Percentiles rank a stretch among this genome's conserved stretches.
These are phyloP conservation scores for Limonius californicus DNA, from an alignment of 1,140 invertebrate species.

Conservation along the genomic window DNA sequence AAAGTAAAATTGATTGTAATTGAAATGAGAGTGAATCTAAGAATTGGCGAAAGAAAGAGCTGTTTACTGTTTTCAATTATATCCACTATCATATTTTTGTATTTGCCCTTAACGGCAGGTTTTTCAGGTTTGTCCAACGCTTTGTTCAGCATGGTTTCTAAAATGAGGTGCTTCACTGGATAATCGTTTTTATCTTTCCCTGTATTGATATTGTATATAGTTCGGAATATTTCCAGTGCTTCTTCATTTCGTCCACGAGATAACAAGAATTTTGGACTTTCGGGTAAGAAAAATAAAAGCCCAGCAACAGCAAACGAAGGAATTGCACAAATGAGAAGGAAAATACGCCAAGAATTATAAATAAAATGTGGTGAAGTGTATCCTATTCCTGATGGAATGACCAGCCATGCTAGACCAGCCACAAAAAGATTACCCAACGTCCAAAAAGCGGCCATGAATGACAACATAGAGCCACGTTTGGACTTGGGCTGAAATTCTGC, in stretches of 20 bases:
- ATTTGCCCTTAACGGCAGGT: constrained; percentile 54
- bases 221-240: constrained; percentile 72
- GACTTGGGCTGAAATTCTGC: constrained; percentile 90
- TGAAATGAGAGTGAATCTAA: constrained; percentile 76
- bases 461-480: constrained; percentile 84
- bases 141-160: constrained; percentile 56
- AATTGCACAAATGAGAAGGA: constrained; percentile 78
- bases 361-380: constrained; percentile 61
- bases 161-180: constrained; percentile 70
- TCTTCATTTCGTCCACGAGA: constrained; percentile 71
- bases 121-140: background rate
- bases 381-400: constrained; percentile 75
- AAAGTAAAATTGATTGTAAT: constrained; percentile 85
- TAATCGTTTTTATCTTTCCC: constrained; percentile 68
- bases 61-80: constrained; percentile 77
- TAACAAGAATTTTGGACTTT: constrained; percentile 87
- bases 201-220: constrained; percentile 78
- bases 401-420: constrained; percentile 81
- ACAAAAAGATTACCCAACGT: constrained; percentile 85
- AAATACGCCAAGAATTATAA: constrained; percentile 91
- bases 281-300: constrained; percentile 79
- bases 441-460: constrained; percentile 92
- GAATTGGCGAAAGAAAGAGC: constrained; percentile 71
- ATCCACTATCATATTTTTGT: constrained; percentile 65
- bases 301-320: constrained; percentile 82